Conservation (phyloP, 2,113 vertebrate species). For the Bungarus multicinctus region DNA sequence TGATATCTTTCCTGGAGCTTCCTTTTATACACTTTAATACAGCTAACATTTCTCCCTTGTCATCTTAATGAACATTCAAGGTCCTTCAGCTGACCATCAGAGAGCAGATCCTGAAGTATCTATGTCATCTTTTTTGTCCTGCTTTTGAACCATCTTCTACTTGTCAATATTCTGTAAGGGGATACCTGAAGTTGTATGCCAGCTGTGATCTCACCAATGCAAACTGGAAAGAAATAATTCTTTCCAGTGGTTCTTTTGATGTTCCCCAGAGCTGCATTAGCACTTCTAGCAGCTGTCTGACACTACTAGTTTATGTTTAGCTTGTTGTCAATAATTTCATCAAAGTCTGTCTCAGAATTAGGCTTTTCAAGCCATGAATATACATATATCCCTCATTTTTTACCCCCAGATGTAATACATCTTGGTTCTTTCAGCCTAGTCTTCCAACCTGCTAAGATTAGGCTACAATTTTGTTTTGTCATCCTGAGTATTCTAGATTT, state of each 20-base stretch:
- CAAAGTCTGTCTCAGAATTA: not conserved
- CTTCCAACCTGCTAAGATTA: not conserved
- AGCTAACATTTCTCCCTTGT: not conserved
- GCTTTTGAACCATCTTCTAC: not conserved
- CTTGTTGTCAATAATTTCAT: not conserved
- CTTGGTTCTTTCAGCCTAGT: not conserved
- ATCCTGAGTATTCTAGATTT: not conserved
- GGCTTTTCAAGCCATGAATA: not conserved
- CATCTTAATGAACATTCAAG: not conserved
- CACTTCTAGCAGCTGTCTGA: not conserved
- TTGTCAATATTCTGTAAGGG: not conserved
- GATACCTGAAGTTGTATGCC: not conserved
- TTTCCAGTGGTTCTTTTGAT: not conserved
- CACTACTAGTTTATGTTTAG: not conserved
- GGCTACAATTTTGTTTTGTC: not conserved
- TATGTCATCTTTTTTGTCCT: not conserved
- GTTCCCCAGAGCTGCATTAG: not conserved
- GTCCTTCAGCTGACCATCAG: not conserved
- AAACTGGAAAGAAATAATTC: not conserved
- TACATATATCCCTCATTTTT: not conserved
- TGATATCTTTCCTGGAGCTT: not conserved
- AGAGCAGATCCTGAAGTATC: not conserved
- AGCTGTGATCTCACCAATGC: not conserved
- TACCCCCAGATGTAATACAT: not conserved
- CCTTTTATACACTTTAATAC: not conserved